Percentiles rank a stretch among this genome's conserved stretches.
phyloP scores from a whole-genome alignment of 2,797 vertebrate genomes.

The Cebuella pygmaea region DNA sequence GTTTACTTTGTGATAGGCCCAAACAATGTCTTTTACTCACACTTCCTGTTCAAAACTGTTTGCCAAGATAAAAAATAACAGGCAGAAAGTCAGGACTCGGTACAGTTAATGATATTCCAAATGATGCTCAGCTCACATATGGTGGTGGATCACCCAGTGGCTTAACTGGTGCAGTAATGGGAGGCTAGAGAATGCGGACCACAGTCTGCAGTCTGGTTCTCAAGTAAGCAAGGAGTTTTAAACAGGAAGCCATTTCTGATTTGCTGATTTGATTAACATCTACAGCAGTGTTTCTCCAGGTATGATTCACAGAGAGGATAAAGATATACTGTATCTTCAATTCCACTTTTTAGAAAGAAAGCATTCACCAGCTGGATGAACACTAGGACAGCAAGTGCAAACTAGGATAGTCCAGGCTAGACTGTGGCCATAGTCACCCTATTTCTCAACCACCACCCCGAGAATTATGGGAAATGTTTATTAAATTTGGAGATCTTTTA shows the following conservation, averaged over 20 bases:
- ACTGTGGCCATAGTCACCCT: no score
- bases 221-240: no score
- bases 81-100: background rate
- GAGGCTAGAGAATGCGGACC: background rate
- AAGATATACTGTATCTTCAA: background rate
- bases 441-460: background rate
- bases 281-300: background rate
- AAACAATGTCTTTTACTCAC: background rate
- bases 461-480: background rate
- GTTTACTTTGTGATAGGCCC: background rate
- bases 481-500: background rate
- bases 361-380: no score
- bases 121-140: background rate
- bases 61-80: background rate
- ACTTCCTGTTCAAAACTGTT: background rate
- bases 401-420: background rate
- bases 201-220: background rate
- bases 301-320: background rate
- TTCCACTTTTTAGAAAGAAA: background rate
- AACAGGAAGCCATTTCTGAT: background rate
- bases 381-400: background rate
- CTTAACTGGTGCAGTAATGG: background rate
- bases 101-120: background rate
- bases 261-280: background rate
- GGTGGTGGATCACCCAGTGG: rapidly evolving